phyloP scores from a whole-genome alignment of 1,140 invertebrate species.

The Panagrolaimus sp. region DNA sequence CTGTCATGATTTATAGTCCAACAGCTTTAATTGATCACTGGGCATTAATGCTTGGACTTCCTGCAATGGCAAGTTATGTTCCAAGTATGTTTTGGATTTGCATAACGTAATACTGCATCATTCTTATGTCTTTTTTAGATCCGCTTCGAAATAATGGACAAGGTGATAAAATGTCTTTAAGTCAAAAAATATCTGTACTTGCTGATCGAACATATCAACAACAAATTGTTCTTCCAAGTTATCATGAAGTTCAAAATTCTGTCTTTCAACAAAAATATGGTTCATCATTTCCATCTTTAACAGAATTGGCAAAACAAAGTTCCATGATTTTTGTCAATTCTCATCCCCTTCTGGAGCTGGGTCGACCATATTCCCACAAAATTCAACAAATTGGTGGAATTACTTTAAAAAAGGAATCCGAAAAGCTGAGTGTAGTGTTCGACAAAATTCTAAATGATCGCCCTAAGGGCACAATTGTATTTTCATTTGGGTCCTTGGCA shows the following conservation, averaged over 20 bases:
- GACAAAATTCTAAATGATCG: conserved; percentile 25
- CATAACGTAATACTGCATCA: too few relatives aligned
- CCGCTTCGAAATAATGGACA: not conserved
- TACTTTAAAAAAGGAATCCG: not conserved
- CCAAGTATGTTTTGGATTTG: not conserved
- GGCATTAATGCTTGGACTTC: not conserved
- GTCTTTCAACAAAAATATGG: not conserved
- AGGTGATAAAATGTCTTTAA: not conserved
- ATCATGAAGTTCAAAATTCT: conserved; percentile 3
- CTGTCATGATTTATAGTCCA: conserved; percentile 2
- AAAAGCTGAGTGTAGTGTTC: not conserved
- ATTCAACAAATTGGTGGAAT: conserved; percentile 12
- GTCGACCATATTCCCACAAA: not conserved
- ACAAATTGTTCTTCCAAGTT: conserved; percentile 14
- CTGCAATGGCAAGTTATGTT: conserved; percentile 3
- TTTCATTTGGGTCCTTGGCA: conserved; percentile 44
- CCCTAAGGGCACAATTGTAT: conserved; percentile 31
- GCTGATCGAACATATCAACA: not conserved
- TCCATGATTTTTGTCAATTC: conserved; percentile 1
- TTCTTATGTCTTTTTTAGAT: not conserved
- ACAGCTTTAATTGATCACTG: conserved; percentile 2
- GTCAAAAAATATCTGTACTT: not conserved
- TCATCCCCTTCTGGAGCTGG: not conserved
- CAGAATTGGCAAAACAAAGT: not conserved
- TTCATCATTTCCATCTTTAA: not conserved